These are phyloP conservation scores for Tangara arthus DNA, from an alignment of 2,797 vertebrate species.

Conservation along the genomic window DNA sequence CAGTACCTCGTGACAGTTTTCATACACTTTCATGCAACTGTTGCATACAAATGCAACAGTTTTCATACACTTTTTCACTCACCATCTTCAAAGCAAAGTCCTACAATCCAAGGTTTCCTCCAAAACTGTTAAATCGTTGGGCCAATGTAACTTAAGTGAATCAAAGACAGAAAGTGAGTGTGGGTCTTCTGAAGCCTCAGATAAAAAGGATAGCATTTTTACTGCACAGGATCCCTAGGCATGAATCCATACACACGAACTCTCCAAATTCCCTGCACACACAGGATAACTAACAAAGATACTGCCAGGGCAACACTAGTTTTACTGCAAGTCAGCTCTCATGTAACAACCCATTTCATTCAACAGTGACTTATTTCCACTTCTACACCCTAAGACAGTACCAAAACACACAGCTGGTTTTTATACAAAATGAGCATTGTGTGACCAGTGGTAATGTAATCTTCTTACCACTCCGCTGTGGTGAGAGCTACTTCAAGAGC, in stretches of 20 bases:
- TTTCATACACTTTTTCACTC: rapidly evolving
- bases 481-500: not conserved
- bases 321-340: not conserved
- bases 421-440: not conserved
- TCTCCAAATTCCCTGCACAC: not conserved
- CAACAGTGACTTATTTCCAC: not conserved
- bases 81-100: not conserved
- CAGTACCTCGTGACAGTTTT: not conserved
- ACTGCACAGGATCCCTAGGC: not conserved
- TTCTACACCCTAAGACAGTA: not conserved
- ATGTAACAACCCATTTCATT: not conserved
- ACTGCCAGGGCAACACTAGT: not conserved
- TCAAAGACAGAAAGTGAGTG: not conserved
- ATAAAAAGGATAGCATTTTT: not conserved
- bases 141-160: not conserved
- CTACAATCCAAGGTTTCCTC: not conserved
- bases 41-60: too few relatives aligned
- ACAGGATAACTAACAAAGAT: not conserved
- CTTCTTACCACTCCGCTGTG: not conserved
- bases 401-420: not conserved
- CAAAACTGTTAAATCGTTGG: not conserved
- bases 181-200: not conserved
- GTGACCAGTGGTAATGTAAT: not conserved
- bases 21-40: rapidly evolving
- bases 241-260: not conserved